Evolutionary conservation across 2,888 invertebrate species (phyloP).

Genomic region (Idaea biselata): DNA sequence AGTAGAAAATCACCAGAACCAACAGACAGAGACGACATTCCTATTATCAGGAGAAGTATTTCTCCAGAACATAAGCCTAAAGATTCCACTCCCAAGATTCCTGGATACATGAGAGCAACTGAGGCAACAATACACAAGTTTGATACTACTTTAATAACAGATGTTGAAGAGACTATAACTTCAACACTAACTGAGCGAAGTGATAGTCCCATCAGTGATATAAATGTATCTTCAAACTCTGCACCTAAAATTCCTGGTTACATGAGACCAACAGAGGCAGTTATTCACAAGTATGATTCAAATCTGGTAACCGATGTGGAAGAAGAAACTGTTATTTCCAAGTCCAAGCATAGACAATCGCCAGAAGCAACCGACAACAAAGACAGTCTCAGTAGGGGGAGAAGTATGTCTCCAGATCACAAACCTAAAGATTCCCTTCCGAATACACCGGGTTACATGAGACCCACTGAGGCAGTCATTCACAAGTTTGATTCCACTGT

Average conservation of each 20-base stretch:
- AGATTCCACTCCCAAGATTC: neutral
- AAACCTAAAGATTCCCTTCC: neutral
- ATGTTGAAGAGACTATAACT: neutral
- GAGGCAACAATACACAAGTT: neutral
- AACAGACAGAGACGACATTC: neutral
- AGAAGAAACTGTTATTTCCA: neutral
- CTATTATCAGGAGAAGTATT: neutral
- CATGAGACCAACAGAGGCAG: neutral
- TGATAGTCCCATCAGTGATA: neutral
- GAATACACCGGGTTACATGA: slow-evolving; percentile 15
- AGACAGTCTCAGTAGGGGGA: neutral
- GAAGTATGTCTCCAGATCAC: neutral
- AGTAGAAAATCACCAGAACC: neutral
- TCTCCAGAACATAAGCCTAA: neutral
- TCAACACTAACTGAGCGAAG: neutral
- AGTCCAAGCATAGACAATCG: neutral
- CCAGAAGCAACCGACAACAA: neutral
- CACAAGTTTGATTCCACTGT: slow-evolving; percentile 16
- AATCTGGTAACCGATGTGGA: neutral
- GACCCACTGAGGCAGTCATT: slow-evolving; percentile 10
- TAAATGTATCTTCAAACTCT: neutral
- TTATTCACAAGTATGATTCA: neutral
- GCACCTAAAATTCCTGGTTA: neutral
- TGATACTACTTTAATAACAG: neutral
- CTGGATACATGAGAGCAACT: neutral